A percentile compares a stretch with the other conserved stretches of the same genome.
phyloP scores from a whole-genome alignment of 2,797 vertebrate species.

The Anabas testudineus region DNA sequence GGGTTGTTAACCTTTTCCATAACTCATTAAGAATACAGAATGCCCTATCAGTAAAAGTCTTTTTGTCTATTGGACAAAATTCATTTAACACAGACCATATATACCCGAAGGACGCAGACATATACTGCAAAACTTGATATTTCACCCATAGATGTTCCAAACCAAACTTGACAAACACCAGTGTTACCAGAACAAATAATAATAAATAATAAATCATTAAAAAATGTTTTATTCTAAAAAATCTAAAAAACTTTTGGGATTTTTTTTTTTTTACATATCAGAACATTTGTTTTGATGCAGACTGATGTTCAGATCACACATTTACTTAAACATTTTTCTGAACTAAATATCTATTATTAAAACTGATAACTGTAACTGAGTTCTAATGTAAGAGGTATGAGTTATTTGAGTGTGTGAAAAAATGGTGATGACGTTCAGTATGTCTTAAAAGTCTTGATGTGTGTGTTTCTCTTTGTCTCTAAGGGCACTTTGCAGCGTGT shows the following conservation, averaged over 20 bases:
- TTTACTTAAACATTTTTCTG: background rate
- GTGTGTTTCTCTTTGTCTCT: slow-evolving; percentile 1
- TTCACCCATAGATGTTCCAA: background rate
- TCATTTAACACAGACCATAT: too few species aligned
- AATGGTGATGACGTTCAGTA: background rate
- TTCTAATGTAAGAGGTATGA: background rate
- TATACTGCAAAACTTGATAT: background rate
- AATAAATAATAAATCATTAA: too few species aligned
- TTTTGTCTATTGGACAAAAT: too few species aligned
- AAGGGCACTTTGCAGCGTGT: background rate
- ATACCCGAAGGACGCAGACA: background rate
- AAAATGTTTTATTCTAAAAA: too few species aligned
- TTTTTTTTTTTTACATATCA: background rate
- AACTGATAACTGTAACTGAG: background rate
- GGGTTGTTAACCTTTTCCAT: too few species aligned
- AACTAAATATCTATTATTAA: background rate
- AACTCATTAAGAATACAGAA: too few species aligned
- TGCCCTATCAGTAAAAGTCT: too few species aligned
- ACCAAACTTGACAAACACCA: background rate
- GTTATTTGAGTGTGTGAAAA: background rate
- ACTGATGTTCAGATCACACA: background rate
- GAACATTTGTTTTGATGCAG: background rate
- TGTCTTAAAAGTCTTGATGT: background rate
- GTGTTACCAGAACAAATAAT: background rate
- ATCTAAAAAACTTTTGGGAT: too few species aligned